Percentiles rank a stretch among this genome's conserved stretches.
phyloP scores from a whole-genome alignment of 2,797 vertebrate species.

The Channa striata region DNA sequence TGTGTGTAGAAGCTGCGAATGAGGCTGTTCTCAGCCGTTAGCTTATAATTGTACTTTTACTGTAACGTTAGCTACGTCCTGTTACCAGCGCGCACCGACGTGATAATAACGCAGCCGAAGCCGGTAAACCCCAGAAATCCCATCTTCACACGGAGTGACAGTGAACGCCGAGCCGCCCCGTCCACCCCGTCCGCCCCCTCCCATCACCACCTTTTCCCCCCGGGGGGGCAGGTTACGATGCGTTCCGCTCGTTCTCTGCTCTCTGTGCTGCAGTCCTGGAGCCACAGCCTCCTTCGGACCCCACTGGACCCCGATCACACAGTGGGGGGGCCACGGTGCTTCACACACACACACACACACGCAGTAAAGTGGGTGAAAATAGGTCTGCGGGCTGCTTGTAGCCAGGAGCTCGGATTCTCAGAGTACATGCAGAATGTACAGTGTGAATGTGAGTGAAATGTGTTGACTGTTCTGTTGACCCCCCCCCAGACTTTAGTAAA shows the following conservation, averaged over 20 bases:
- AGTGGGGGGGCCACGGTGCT: too few species aligned
- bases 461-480: not conserved
- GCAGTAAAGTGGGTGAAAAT: not conserved
- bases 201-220: too few species aligned
- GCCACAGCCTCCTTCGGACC: slow-evolving; percentile 42
- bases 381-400: too few species aligned
- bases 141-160: too few species aligned
- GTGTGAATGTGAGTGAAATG: not conserved
- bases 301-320: slow-evolving; percentile 25
- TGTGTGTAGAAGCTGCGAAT: not conserved
- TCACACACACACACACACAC: not conserved
- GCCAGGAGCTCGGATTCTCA: not conserved
- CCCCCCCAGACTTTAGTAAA: not conserved
- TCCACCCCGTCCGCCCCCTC: too few species aligned
- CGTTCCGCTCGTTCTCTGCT: not conserved
- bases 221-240: slow-evolving; percentile 13
- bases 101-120: not conserved
- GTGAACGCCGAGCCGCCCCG: too few species aligned
- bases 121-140: too few species aligned
- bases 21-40: not conserved
- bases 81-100: too few species aligned
- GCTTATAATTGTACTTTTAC: slow-evolving; percentile 22
- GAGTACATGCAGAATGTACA: not conserved
- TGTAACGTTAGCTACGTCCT: not conserved
- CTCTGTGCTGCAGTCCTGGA: not conserved